Evolutionary conservation across 2,113 vertebrate genomes (phyloP), one percentile per base, ranked within the genome.

Genomic region (Suricata suricatta): DNA sequence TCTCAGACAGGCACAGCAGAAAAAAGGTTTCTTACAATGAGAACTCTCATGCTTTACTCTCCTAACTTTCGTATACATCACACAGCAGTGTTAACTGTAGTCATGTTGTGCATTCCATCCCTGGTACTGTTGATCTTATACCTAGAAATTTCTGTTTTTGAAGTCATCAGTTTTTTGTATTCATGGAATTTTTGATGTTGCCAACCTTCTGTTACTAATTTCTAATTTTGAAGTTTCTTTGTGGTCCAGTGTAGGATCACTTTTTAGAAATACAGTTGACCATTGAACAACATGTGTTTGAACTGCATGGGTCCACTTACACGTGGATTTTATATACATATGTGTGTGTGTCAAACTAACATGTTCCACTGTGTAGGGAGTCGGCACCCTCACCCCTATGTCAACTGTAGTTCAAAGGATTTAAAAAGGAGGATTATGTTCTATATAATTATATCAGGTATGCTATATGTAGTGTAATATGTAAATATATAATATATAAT

Each of bases 161-260:
- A 72, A 60, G 29, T 71, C 14, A 83, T 14, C 27, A 60, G 21
- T 31, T 60, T 91, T 92, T 54, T 82, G 12, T 71, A 82, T 92
- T 92, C 57, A 33, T 72, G 50, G 66, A 47, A 72, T 83, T 83
- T 92, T 92, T 92, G 35, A 83, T 60, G 29, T 92, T 92, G 66
- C 29, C 81, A 71, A 44, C 29, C 29, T 60, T 57, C 57, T 71
- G 9, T 92, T 60, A 71, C n/a, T 80, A 79, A 79, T 79, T 82
- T 52, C 52, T 60, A 44, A 88, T 60, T 60, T 92, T 71, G n/a
- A 83, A 54, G 64, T 83, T 83, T 83, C 38, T 47, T 72, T 83
- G 50, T 57, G 52, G 29, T 27, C 27, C 21, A 44, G 19, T 27
- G 21, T 27, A 92, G 19, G 79, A n/a, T 47, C 50, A 82, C 12